Base-by-base conservation (phyloP, 2,888 invertebrate genomes). In the Deladenus siricidicola region DNA sequence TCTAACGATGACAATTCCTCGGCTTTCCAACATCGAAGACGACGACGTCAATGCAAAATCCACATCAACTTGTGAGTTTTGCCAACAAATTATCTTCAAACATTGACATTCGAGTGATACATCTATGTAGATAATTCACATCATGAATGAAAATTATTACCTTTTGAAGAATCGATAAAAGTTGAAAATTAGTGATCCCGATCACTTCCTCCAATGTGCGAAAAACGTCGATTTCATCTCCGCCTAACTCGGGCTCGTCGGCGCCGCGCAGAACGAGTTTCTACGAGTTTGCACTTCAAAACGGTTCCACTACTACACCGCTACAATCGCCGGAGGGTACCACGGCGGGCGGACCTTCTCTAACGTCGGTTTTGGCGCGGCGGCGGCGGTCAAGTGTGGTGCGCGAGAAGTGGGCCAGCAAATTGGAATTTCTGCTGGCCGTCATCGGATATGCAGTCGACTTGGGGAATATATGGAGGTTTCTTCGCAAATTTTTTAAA, bases 391-490 rank as follows among this genome's bases (percentile, higher is more conserved):
- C 59, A 4, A 56, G 56, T 4, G 54, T 69, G 14, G 67, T 50
- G 17, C 60, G 75, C 2, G 75, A 75, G 59, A 70, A 70, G 57
- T 75, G 75, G 75, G 69, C 72, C 26, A 67, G 67, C 47, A 75
- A 76, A 61, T 65, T 76, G 59, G 76, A 76, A 51, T 76, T 76
- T 54, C 65, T 76, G 24, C 64, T 76, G 49, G 76, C 76, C 43
- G 76, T 76, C 34, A 71, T 76, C 49, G 76, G 76, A 26, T 56
- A 59, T 56, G 68, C 74, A n/a, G 75, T 76, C 21, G 76, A 76
- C 61, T 63, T 76, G 62, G 76, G 76, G 10, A 76, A 76, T 43
- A 74, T 76, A 34, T 76, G 75, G 75, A 60, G 76, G 49, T 71
- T 70, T 47, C 74, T 74, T 2, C 65, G 70, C n/a, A 70, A 72